Evolutionary conservation across 2,888 invertebrate genomes (phyloP), one percentile per base, ranked within the genome.

Genomic region (Brachyopa scutellaris): DNA sequence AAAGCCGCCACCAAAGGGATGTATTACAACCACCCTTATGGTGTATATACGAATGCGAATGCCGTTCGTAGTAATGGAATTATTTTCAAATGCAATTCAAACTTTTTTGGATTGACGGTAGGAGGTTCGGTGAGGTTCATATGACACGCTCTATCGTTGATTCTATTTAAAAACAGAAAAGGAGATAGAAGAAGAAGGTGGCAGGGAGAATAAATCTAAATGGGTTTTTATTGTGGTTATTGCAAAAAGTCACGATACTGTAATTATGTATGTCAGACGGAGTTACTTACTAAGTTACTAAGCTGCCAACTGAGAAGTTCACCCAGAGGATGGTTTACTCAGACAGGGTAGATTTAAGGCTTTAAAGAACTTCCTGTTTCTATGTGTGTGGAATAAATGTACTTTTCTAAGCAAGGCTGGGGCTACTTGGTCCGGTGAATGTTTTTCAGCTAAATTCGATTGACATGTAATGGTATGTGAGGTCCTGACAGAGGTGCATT

Each of bases 201-300:
- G n/a, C n/a, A n/a, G n/a, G n/a, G n/a, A n/a, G n/a, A n/a, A n/a
- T n/a, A 61, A 74, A 74, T 80, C 74, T 74, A 69, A 80, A 80
- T 80, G 61, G 67, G 67, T 57, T 80, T 80, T 80, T 74, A 74
- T 57, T 69, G 79, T 57, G 74, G 62, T 80, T 80, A 80, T 80
- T 80, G 79, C 74, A 49, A 74, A 74, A 74, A 80, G 79, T 80
- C 79, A 80, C 79, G 79, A 69, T 33, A 80, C 42, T 11, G 62
- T 62, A 62, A 74, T 74, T 79, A 74, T 74, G 79, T 79, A 55
- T 57, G 74, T 67, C 79, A 74, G 74, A 69, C 67, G 55, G 74
- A 42, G 57, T 78, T 51, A 64, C 19, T 78, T 78, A n/a, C n/a
- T n/a, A n/a, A n/a, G n/a, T 23, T 62, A 47, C 61, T 49, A 31